These are phyloP conservation scores for Seira ritae DNA, from an alignment of 2,888 invertebrate species.

Conservation along the genomic window DNA sequence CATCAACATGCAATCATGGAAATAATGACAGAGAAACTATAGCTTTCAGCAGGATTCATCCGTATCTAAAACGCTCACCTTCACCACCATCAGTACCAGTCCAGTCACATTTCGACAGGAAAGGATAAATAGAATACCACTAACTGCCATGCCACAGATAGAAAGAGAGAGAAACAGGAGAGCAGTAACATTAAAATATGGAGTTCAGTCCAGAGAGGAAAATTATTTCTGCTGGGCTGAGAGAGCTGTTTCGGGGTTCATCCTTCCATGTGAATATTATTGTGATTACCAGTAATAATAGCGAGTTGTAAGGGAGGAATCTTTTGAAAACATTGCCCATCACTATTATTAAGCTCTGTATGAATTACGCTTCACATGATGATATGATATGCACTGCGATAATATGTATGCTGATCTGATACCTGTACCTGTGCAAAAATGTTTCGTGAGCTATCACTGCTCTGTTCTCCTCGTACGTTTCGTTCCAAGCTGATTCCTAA, in stretches of 20 bases:
- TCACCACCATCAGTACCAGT: conserved; percentile 45
- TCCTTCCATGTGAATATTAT: not conserved
- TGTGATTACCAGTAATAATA: conserved; percentile 6
- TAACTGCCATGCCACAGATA: too few relatives aligned
- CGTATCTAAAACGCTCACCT: conserved; percentile 20
- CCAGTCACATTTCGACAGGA: not conserved
- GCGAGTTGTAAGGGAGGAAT: conserved; percentile 8
- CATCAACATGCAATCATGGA: conserved; percentile 70
- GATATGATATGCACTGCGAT: not conserved
- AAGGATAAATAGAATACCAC: too few relatives aligned
- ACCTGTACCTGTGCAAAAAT: not conserved
- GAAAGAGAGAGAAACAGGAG: too few relatives aligned
- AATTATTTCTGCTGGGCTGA: not conserved
- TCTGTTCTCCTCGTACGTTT: not conserved
- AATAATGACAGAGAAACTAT: conserved; percentile 68
- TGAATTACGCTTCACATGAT: conserved; percentile 16
- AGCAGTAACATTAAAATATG: not conserved
- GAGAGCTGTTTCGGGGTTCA: not conserved
- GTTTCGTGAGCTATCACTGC: not conserved
- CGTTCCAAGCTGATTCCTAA: conserved; percentile 14
- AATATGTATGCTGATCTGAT: too few relatives aligned
- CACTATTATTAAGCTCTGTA: not conserved
- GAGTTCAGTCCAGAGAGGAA: not conserved
- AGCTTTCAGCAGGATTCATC: conserved; percentile 1
- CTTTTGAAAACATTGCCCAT: not conserved